Evolutionary conservation across 2,888 invertebrate genomes (phyloP).

Genomic region (Archips crataeganus): DNA sequence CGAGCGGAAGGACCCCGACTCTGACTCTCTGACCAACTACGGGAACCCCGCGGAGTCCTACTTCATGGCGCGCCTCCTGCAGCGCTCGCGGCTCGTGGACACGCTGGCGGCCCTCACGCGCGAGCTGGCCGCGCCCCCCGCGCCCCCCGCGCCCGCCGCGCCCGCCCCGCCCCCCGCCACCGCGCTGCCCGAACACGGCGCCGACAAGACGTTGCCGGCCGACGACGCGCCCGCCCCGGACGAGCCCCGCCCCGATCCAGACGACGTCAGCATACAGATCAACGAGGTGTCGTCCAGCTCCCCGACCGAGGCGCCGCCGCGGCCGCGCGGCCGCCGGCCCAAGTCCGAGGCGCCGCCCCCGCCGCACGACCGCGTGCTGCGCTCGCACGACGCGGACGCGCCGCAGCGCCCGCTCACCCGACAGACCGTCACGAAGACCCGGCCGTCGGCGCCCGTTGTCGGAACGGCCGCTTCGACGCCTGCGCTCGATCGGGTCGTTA

Average conservation of each 20-base stretch:
- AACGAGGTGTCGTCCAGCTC: constrained; percentile 89
- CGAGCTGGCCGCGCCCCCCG: constrained; percentile 58
- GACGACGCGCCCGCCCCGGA: constrained; percentile 37
- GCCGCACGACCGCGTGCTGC: constrained; percentile 72
- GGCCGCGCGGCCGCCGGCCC: constrained; percentile 62
- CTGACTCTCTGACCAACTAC: constrained; percentile 71
- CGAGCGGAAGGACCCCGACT: constrained; percentile 52
- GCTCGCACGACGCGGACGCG: constrained; percentile 75
- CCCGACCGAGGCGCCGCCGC: constrained; percentile 73
- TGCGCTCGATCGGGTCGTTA: constrained; percentile 68
- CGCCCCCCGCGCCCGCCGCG: too few relatives aligned
- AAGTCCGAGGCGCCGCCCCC: constrained; percentile 54
- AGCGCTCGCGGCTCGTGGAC: constrained; percentile 72
- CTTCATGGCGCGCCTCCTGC: constrained; percentile 78
- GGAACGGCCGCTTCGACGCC: constrained; percentile 41
- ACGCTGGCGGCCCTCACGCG: constrained; percentile 75
- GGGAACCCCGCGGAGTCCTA: constrained; percentile 81
- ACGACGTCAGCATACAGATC: constrained; percentile 86
- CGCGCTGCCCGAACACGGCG: constrained; percentile 40
- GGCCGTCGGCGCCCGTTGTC: constrained; percentile 35
- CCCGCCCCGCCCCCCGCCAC: constrained; percentile 41
- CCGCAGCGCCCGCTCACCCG: constrained; percentile 66
- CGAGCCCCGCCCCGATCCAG: constrained; percentile 42
- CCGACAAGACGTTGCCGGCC: constrained; percentile 31
- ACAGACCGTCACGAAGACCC: constrained; percentile 49